These are phyloP conservation scores for Prunella strophiata DNA, from an alignment of 2,797 vertebrate genomes.

Conservation along the genomic window DNA sequence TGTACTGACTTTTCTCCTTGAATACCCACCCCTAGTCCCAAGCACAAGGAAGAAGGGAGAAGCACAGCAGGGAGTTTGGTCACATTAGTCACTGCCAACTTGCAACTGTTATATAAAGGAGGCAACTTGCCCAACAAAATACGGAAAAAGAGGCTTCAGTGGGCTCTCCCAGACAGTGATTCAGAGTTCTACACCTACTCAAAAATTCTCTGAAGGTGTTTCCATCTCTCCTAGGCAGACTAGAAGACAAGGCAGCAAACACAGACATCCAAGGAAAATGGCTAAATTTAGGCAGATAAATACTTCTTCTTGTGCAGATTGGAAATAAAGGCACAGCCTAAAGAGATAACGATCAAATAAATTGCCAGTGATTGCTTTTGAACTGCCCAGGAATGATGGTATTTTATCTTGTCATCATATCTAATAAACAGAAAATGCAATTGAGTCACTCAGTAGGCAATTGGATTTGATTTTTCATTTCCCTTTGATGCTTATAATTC, in stretches of 20 bases:
- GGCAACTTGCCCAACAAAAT: not conserved
- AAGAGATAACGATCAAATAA: conserved; percentile 6
- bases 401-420: conserved; percentile 44
- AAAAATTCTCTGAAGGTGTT: conserved; percentile 31
- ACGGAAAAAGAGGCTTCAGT: not conserved
- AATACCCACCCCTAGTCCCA: not conserved
- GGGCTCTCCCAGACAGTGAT: conserved; percentile 45
- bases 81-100: not conserved
- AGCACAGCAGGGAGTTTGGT: not conserved
- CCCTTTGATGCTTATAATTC: conserved; percentile 32
- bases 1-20: not conserved
- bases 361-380: conserved; percentile 20
- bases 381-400: not conserved
- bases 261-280: conserved; percentile 10
- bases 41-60: not conserved
- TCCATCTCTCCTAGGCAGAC: not conserved
- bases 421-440: conserved; percentile 47
- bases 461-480: conserved; percentile 52
- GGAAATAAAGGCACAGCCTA: not conserved
- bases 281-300: conserved; percentile 31
- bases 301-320: not conserved
- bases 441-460: conserved; percentile 34
- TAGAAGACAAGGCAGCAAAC: conserved; percentile 15
- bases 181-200: conserved; percentile 52
- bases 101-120: not conserved